Base-by-base conservation (phyloP, 2,113 vertebrate genomes). In the Bombycilla garrulus region DNA sequence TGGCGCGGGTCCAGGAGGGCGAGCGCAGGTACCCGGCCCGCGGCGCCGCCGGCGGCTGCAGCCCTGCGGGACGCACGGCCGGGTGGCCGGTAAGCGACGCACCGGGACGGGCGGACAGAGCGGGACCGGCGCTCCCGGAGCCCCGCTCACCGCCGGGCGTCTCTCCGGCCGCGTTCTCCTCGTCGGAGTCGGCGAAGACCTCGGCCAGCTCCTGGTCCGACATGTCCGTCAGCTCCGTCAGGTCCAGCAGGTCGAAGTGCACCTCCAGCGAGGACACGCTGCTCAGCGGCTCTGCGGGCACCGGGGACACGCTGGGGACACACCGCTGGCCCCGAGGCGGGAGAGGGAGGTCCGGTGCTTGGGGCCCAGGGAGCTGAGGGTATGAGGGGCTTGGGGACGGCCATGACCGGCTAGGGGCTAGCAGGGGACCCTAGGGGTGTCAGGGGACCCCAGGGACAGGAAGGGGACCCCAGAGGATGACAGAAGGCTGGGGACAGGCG, bases 261-360 rank as follows among this genome's bases (percentile, higher is more conserved):
- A 99, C 99, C 98, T 99, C 99, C 95, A 99, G 97, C 66, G 99
- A 99, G 45, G 99, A 99, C 73, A 99, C 99, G 12, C 99, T 99
- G 96, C 99, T 99, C 95, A 99, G 97, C 4, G 99, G 99, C 96
- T 99, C 99, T 99, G 95, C 26, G 60, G 81, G 56, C 70, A n/a
- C 25, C 40, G 16, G 26, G 13, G 21, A 45, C 15, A 5, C 4
- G 47, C 47, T 81, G 26, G 64, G 35, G 36, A 70, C 54, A 23
- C 29, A 4, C 6, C 7, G 22, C 51, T 53, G 29, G 31, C 45
- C 17, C 60, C 73, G 33, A 33, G 58, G 26, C 15, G 18, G 45
- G 47, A n/a, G n/a, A n/a, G n/a, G n/a, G n/a, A n/a, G 64, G 4
- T 9, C 24, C 8, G 12, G 31, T 44, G 54, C 35, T 57, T 5